Evolutionary conservation across 2,113 vertebrate species (phyloP), one percentile per base, ranked within the genome.

Genomic region (Antennarius striatus): DNA sequence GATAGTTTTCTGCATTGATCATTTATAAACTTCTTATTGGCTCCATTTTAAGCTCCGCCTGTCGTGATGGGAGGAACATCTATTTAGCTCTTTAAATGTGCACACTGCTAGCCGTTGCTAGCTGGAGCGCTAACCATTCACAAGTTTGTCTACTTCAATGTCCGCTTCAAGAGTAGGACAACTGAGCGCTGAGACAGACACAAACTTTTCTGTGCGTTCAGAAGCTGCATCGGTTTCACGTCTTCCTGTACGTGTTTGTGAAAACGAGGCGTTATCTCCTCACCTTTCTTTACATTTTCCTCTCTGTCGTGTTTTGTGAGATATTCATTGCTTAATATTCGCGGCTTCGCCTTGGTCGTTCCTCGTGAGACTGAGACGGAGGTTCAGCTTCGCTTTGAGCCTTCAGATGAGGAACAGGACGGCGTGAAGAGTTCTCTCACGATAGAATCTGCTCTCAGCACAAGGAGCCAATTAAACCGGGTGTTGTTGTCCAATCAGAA

Each of bases 391-490:
- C 4, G 71, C 67, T 80, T 86, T 82, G 68, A 48, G 77, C 63
- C 68, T 80, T 79, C 74, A 57, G 22, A 66, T 70, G 54, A 71
- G 58, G 54, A 77, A 68, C 58, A 73, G 68, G 72, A 65, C 63
- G 76, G 55, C 53, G 58, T 79, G 77, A 84, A 81, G 77, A 76
- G 69, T 78, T 83, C 78, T 69, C 76, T 72, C 62, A 52, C 68
- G 68, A 81, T 75, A 71, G 79, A 83, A 89, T 87, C 82, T 87
- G 71, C 80, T 74, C 14, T 84, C 77, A 77, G 75, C 83, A 84
- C 46, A 57, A 79, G 77, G 73, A 82, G 64, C 58, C 74, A 86
- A 87, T 89, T 86, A 84, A 82, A 77, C 74, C 54, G 32, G 64
- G 72, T 66, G 79, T 66, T 77, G 77, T 80, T 66, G 75, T 22